Conservation (phyloP, 2,888 invertebrate species). For the Monopis laevigella region DNA sequence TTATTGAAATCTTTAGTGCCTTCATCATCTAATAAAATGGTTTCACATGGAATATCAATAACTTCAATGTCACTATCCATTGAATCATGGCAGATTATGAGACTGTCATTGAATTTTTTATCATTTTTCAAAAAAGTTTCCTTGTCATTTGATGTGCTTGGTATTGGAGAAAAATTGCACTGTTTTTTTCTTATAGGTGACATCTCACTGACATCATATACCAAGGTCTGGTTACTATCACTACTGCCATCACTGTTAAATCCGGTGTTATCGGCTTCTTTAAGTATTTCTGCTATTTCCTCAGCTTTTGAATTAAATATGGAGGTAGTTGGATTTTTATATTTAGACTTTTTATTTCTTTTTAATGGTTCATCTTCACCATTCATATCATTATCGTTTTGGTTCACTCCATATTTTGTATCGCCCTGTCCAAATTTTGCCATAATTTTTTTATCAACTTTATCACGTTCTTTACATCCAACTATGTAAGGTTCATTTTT, state of each 20-base stretch:
- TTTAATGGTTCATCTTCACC: slow-evolving; percentile 18
- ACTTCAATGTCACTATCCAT: slow-evolving; percentile 19
- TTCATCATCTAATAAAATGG: slow-evolving; percentile 22
- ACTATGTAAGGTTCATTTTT: slow-evolving; percentile 29
- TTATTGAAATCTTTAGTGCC: not conserved
- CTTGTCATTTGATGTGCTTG: slow-evolving; percentile 35
- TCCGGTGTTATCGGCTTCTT: slow-evolving; percentile 17
- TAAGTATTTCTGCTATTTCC: slow-evolving; percentile 23
- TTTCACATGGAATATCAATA: slow-evolving; percentile 23
- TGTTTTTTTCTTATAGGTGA: slow-evolving; percentile 12
- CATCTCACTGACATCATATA: slow-evolving; percentile 19
- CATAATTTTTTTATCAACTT: slow-evolving; percentile 20
- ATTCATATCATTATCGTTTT: slow-evolving; percentile 15
- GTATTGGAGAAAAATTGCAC: slow-evolving; percentile 29
- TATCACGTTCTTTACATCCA: slow-evolving; percentile 26
- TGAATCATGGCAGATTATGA: slow-evolving; percentile 13
- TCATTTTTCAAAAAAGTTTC: slow-evolving; percentile 32
- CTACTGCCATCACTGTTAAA: slow-evolving; percentile 21
- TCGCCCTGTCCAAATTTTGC: slow-evolving; percentile 18
- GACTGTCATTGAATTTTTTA: slow-evolving; percentile 28
- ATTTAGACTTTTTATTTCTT: slow-evolving; percentile 20
- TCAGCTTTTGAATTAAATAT: slow-evolving; percentile 28
- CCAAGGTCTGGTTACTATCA: slow-evolving; percentile 27
- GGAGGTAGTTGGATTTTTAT: slow-evolving; percentile 24
- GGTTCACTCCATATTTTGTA: slow-evolving; percentile 16